Percentiles rank a stretch among this genome's conserved stretches.
Evolutionary conservation across 2,888 invertebrate genomes (phyloP).

Genomic region (Schizotus pectinicornis): DNA sequence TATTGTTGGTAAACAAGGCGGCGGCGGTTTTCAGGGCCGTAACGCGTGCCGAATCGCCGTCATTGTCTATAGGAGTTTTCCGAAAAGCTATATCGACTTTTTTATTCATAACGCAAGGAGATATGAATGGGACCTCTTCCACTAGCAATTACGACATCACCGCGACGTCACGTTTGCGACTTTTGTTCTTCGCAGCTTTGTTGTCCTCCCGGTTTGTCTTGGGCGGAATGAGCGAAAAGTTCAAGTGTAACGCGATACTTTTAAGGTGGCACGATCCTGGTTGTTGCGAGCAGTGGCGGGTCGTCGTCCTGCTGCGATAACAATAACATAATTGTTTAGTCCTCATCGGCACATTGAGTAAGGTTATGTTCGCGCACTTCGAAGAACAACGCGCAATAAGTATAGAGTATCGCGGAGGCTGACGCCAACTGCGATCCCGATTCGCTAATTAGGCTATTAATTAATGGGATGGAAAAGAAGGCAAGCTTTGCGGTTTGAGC

Average conservation of each 20-base stretch:
- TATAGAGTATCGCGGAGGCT: too few species aligned
- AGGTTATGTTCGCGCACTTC: conserved; percentile 19
- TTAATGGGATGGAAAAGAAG: conserved; percentile 21
- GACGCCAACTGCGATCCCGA: too few species aligned
- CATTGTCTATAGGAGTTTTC: conserved; percentile 7
- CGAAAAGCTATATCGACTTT: conserved; percentile 25
- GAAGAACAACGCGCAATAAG: neutral
- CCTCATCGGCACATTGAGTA: conserved; percentile 28
- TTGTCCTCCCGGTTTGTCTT: neutral
- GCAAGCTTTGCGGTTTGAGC: conserved; percentile 26
- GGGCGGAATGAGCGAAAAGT: too few species aligned
- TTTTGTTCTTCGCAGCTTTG: conserved; percentile 14
- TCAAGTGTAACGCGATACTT: too few species aligned
- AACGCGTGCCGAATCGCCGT: neutral
- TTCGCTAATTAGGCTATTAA: conserved; percentile 15
- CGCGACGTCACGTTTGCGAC: conserved; percentile 35
- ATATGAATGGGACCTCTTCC: conserved; percentile 28
- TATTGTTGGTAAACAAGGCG: conserved; percentile 6
- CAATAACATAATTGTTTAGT: conserved; percentile 41
- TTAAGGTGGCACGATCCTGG: conserved; percentile 19
- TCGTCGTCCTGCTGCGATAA: conserved; percentile 39
- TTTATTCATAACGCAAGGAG: conserved; percentile 27
- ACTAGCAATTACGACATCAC: conserved; percentile 36
- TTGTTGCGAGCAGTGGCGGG: conserved; percentile 27
- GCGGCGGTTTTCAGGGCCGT: conserved; percentile 19